Conservation (phyloP, 2,113 vertebrate species). For the Bujurquina vittata region DNA sequence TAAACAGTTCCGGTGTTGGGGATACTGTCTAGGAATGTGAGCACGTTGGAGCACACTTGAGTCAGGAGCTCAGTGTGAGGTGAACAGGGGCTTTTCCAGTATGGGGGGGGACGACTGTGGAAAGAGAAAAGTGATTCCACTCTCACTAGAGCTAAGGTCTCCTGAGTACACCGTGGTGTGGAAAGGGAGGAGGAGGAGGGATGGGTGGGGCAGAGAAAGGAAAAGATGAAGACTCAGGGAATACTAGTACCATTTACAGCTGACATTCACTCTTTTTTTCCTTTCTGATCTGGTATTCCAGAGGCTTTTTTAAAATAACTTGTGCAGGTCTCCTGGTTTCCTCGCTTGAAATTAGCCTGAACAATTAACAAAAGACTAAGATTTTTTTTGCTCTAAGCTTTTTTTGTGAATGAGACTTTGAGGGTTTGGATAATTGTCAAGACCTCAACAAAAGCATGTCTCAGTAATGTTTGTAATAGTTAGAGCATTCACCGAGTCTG, state of each 20-base stretch:
- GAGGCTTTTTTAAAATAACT: background rate
- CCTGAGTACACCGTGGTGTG: slow-evolving; percentile 34
- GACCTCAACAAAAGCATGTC: background rate
- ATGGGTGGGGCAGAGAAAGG: slow-evolving; percentile 33
- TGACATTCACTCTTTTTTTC: slow-evolving; percentile 1
- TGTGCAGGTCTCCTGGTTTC: background rate
- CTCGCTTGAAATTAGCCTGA: background rate
- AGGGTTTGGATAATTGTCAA: background rate
- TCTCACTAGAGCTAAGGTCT: slow-evolving; percentile 60
- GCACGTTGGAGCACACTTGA: slow-evolving; percentile 52
- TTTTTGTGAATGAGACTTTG: background rate
- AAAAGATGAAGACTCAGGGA: slow-evolving; percentile 46
- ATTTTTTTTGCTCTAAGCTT: too few relatives aligned
- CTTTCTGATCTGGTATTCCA: background rate
- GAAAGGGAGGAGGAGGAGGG: background rate
- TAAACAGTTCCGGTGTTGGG: slow-evolving; percentile 66
- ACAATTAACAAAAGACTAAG: too few relatives aligned
- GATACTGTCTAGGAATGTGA: slow-evolving; percentile 74
- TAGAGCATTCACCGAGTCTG: background rate
- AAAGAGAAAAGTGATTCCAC: slow-evolving; percentile 65
- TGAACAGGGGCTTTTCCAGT: slow-evolving; percentile 60
- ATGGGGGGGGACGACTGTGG: slow-evolving; percentile 38
- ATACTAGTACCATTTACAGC: slow-evolving; percentile 46
- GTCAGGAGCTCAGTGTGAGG: slow-evolving; percentile 26
- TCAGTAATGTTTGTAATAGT: background rate